A percentile compares a stretch with the other conserved stretches of the same genome.
These are phyloP conservation scores for Tribolium castaneum DNA, from an alignment of 1,140 invertebrate genomes.

Conservation along the genomic window DNA sequence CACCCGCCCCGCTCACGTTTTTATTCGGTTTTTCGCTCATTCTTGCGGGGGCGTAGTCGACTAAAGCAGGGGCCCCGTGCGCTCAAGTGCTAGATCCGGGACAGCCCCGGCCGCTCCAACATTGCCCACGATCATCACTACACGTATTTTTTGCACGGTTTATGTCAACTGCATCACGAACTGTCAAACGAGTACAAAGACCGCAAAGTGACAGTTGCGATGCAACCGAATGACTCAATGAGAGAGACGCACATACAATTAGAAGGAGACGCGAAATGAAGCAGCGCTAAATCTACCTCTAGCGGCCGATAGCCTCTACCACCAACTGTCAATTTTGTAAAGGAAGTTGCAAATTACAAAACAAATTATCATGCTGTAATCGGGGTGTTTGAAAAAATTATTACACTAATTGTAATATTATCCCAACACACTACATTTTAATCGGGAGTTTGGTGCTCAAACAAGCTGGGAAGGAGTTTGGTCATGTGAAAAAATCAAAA, in stretches of 20 bases:
- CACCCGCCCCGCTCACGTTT: conserved; percentile 59
- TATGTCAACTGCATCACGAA: conserved; percentile 35
- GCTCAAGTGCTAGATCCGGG: neutral
- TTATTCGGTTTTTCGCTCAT: conserved; percentile 46
- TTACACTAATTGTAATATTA: neutral
- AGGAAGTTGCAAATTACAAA: neutral
- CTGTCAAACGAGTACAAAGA: conserved; percentile 41
- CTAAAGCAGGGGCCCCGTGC: conserved; percentile 4
- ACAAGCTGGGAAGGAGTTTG: neutral
- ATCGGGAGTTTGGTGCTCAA: neutral
- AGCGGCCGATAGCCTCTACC: neutral
- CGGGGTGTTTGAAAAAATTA: neutral
- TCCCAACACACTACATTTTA: neutral
- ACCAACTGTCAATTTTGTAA: neutral
- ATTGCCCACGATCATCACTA: conserved; percentile 11
- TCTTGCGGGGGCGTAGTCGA: neutral
- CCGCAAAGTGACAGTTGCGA: conserved; percentile 32
- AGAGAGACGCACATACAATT: neutral
- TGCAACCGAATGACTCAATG: conserved; percentile 25
- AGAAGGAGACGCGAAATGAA: neutral
- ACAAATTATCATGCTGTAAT: neutral
- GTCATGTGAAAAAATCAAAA: conserved; percentile 10
- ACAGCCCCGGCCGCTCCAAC: neutral
- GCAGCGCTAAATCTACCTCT: neutral
- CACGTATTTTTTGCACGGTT: conserved; percentile 19